Conservation (phyloP, 1,140 invertebrate species). For the Druon quercuslanigerum region DNA sequence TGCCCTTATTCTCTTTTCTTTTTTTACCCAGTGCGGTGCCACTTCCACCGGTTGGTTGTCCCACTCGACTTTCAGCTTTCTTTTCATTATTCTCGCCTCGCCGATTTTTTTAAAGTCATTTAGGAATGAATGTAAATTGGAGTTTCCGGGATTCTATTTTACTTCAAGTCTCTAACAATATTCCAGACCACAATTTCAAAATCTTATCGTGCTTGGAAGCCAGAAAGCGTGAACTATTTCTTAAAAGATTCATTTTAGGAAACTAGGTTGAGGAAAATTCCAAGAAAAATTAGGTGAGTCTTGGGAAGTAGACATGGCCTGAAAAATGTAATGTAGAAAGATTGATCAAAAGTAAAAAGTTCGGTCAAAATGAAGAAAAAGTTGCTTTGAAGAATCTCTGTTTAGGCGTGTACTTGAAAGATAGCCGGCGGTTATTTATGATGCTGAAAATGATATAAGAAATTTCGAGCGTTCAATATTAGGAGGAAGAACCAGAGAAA, state of each 20-base stretch:
- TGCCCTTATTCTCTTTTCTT: slow-evolving; percentile 28
- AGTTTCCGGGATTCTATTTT: neutral
- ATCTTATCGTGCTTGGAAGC: too few species aligned
- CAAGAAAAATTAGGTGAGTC: too few species aligned
- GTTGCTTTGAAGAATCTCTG: neutral
- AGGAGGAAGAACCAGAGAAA: neutral
- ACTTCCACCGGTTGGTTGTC: slow-evolving; percentile 18
- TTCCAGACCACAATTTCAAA: too few species aligned
- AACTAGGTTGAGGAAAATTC: too few species aligned
- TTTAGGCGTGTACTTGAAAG: neutral
- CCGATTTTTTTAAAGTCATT: slow-evolving; percentile 33
- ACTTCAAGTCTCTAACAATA: neutral
- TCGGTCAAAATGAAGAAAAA: neutral
- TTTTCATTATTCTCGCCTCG: slow-evolving; percentile 48
- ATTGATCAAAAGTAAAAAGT: too few species aligned
- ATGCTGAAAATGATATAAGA: slow-evolving; percentile 23
- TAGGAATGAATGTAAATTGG: neutral
- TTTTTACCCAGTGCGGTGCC: neutral
- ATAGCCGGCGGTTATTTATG: neutral
- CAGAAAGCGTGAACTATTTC: too few species aligned
- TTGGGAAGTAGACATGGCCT: too few species aligned
- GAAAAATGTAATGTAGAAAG: too few species aligned
- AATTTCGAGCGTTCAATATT: neutral
- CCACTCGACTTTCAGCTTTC: slow-evolving; percentile 43
- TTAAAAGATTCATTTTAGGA: too few species aligned